Conservation (phyloP, 2,888 invertebrate species). For the Brachylomia viminalis region DNA sequence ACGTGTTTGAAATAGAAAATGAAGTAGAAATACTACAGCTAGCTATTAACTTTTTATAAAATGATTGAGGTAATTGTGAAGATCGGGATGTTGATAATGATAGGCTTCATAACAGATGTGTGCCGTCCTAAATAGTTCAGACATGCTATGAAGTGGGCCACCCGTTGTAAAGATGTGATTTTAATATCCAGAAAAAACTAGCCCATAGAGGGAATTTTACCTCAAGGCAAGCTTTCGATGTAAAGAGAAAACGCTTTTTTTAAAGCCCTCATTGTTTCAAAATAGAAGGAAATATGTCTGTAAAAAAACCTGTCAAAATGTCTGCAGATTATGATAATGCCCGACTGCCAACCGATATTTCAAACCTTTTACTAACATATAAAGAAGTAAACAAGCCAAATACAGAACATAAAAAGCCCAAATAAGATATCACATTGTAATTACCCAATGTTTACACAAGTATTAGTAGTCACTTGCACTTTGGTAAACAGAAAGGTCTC, state of each 20-base stretch:
- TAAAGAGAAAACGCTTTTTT: background rate
- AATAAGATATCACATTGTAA: constrained; percentile 56
- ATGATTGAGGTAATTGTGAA: constrained; percentile 4
- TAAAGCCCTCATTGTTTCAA: too few relatives aligned
- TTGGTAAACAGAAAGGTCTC: constrained; percentile 33
- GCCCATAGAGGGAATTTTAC: background rate
- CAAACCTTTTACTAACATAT: background rate
- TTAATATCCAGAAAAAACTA: background rate
- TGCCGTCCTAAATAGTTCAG: constrained; percentile 23
- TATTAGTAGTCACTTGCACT: constrained; percentile 28
- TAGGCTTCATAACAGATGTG: constrained; percentile 21
- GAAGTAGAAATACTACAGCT: background rate
- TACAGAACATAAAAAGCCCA: constrained; percentile 24
- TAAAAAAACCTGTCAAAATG: background rate
- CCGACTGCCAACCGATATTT: background rate
- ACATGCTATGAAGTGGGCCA: constrained; percentile 37
- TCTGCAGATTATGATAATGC: background rate
- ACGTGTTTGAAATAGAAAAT: constrained; percentile 3
- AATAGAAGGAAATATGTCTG: too few relatives aligned
- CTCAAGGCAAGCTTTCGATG: background rate
- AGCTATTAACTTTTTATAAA: background rate
- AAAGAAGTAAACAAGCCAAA: background rate
- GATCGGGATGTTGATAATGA: constrained; percentile 11
- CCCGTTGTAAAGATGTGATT: constrained; percentile 25
- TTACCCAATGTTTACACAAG: constrained; percentile 43